Base-by-base conservation (phyloP, 1,140 invertebrate genomes). In the Melipona quadrifasciata region DNA sequence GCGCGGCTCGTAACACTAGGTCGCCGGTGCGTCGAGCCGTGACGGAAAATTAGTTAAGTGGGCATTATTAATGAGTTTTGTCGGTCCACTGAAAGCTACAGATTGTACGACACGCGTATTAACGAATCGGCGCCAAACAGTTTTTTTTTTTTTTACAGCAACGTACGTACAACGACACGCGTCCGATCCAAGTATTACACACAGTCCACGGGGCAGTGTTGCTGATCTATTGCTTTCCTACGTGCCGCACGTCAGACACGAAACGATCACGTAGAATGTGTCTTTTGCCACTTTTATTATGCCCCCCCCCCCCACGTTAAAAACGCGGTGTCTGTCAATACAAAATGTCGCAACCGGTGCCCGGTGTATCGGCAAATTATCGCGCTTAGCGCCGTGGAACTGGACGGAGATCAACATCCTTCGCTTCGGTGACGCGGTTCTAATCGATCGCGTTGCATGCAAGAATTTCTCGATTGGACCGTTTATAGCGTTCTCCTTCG, bases 1-100 rank as follows among this genome's bases (percentile, higher is more conserved):
- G 72, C 61, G 65, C 68, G 31, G 24, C 47, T 57, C 72, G 67
- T 55, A 65, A 47, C 39, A 10, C 39, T 51, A 65, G 72, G 65
- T 61, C 86, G 77, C 77, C 27, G 58, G 80, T 1, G 51, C 82
- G 24, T 64, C 75, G 84, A 86, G 55, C 80, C 89, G 89, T 88
- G 74, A 88, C 86, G 78, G 65, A 55, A 68, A 86, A 87, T 90
- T 90, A 90, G 86, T 90, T 87, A 89, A 90, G 74, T 85, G 78
- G 86, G 80, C 53, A 89, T 87, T 89, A 90, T 90, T 90, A 90
- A 90, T 90, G 89, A 89, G 86, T 86, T 79, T 84, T 71, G 79
- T 70, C 82, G 82, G 87, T 61, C 64, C 68, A 86, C 71, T 79
- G 82, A 89, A 80, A 78, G 75, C 61, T 71, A 68, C 68, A 77